phyloP scores from a whole-genome alignment of 2,797 vertebrate species.

The Notolepis coatsorum region DNA sequence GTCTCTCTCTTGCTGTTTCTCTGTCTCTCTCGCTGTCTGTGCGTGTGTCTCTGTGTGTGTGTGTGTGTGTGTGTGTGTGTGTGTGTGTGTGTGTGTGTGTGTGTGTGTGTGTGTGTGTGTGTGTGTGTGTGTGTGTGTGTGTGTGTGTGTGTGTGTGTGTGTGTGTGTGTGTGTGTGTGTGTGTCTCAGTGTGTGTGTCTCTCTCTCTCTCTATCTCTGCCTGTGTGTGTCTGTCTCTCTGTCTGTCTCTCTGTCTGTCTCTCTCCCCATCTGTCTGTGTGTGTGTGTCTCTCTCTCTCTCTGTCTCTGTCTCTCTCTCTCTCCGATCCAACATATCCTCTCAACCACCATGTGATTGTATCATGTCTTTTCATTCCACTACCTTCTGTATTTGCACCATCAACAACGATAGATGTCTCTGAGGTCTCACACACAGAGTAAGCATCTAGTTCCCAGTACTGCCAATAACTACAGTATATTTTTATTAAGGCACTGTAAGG shows the following conservation, averaged over 20 bases:
- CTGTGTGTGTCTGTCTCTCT: not conserved
- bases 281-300: not conserved
- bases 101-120: conserved; percentile 3
- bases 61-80: conserved; percentile 1
- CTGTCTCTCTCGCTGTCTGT: too few relatives aligned
- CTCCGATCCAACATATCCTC: not conserved
- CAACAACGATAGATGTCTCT: too few relatives aligned
- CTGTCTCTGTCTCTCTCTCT: not conserved
- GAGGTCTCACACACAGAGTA: too few relatives aligned
- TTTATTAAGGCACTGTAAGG: too few relatives aligned
- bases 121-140: not conserved
- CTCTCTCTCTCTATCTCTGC: too few relatives aligned
- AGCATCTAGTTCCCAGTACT: too few relatives aligned
- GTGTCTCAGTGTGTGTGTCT: conserved; percentile 2
- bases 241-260: not conserved
- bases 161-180: conserved; percentile 1
- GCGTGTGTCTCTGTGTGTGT: not conserved
- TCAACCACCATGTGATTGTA: not conserved
- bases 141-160: not conserved
- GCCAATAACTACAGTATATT: too few relatives aligned
- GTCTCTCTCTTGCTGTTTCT: too few relatives aligned
- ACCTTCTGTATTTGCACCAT: too few relatives aligned
- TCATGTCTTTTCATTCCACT: too few relatives aligned
- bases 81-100: not conserved
- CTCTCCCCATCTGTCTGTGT: too few relatives aligned